Conservation (phyloP, 2,797 vertebrate genomes). For the Pagetopsis macropterus region DNA sequence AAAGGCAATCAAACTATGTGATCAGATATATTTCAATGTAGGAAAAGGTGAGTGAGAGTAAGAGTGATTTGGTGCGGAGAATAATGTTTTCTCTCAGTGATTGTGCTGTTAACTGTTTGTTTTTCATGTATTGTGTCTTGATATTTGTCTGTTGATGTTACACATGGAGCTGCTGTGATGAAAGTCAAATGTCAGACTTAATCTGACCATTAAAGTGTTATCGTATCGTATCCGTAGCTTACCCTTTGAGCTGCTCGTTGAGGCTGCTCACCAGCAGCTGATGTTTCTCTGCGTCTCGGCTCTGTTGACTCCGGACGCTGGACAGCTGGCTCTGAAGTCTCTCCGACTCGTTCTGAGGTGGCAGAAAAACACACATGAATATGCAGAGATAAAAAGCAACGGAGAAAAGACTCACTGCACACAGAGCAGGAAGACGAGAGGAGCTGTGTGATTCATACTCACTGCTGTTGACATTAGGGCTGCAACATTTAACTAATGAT, state of each 20-base stretch:
- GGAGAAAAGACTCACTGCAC: slow-evolving; percentile 38
- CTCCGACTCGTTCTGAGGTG: slow-evolving; percentile 87
- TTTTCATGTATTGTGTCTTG: too few species aligned
- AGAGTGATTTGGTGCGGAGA: not conserved
- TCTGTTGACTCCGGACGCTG: slow-evolving; percentile 84
- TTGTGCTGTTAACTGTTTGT: too few species aligned
- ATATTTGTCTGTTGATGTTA: too few species aligned
- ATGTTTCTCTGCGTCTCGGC: slow-evolving; percentile 88
- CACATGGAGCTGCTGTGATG: too few species aligned
- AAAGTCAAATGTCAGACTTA: too few species aligned
- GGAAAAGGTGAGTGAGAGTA: not conserved
- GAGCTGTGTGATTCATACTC: too few species aligned
- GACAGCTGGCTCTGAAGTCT: slow-evolving; percentile 87
- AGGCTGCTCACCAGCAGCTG: slow-evolving; percentile 85
- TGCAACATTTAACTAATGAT: too few species aligned
- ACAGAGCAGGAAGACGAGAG: slow-evolving; percentile 15
- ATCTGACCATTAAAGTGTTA: too few species aligned
- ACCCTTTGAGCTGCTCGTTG: slow-evolving; percentile 91
- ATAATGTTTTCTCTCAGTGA: too few species aligned
- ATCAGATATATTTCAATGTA: not conserved
- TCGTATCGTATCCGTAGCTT: slow-evolving; percentile 7
- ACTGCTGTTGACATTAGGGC: not conserved
- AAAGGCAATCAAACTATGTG: not conserved
- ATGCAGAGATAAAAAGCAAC: not conserved
- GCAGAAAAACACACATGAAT: slow-evolving; percentile 23